Evolutionary conservation across 2,113 vertebrate genomes (phyloP), one percentile per base, ranked within the genome.

Genomic region (Equus quagga): DNA sequence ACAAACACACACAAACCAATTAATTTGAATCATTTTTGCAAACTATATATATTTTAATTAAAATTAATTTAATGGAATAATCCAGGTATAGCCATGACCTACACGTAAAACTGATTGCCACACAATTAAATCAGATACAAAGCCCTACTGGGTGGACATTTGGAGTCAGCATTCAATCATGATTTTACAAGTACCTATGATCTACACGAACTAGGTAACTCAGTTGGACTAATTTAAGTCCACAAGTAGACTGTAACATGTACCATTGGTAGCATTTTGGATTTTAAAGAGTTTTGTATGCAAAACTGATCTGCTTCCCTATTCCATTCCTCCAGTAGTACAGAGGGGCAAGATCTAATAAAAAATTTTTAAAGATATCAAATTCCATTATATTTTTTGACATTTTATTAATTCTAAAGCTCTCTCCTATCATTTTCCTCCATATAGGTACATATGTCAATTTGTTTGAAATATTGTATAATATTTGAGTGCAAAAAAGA

Each of bases 1-100:
- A 98, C n/a, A 97, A 86, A 96, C 90, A 98, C 97, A 99, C 44
- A 98, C 97, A 98, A 97, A 98, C 95, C 97, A 98, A 98, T 97
- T 98, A 97, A 98, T 97, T 96, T 98, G 97, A 98, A 99, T 98
- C 96, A 98, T 98, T 98, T 99, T 98, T 98, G 98, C 97, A 98
- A 98, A 99, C 98, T 98, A 96, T 81, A 79, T 54, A 78, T 94
- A 79, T 98, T 99, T 99, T 98, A 99, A 99, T 98, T 99, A 98
- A 98, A 98, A 98, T 98, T 98, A 99, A 98, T 96, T 97, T 98
- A 98, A 98, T 98, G 98, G 97, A 98, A 97, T 98, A 98, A 98
- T 98, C 95, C 97, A 98, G 97, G 96, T 98, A 98, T 98, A 98
- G 94, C 98, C 91, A 97, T 98, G 96, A 97, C 97, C 98, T 98